Base-by-base conservation (phyloP, 2,797 vertebrate genomes). In the Lithobates pipiens region DNA sequence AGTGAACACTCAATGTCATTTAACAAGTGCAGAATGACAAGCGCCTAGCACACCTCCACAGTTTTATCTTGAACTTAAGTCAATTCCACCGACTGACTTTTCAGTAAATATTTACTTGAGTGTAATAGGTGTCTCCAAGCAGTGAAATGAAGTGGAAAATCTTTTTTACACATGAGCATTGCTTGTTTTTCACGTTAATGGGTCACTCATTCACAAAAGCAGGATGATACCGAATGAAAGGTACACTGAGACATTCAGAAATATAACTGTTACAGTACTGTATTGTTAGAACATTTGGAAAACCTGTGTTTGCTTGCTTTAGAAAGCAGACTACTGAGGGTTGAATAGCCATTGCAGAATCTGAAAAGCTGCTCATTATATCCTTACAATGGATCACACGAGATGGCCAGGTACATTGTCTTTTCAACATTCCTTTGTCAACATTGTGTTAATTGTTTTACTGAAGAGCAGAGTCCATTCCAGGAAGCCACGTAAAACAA, bases 101-200 rank as follows among this genome's bases (percentile, higher is more conserved):
- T 21, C 85, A 0, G 91, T 90, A 93, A 93, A 93, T 93, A 92
- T 91, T 92, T 92, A 88, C 84, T 69, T 88, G 85, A 72, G 65
- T 85, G 61, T 68, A 82, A 88, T 84, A 85, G 86, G 78, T 79
- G 84, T 89, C 85, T 89, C 85, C 86, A 89, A 90, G 90, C 88
- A 91, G 88, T 85, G 74, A 74, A 87, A 88, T 80, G 57, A 86
- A 89, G 80, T 86, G 82, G 85, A 82, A 89, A 89, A 88, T 69
- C 75, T 73, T 85, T 27, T 87, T 85, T 0, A 0, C 73, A 88
- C 78, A 84, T 91, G 73, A 83, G 83, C 81, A 90, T 80, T 72
- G 77, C 50, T 65, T 7, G 57, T 71, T 86, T 89, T 85, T 83
- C 78, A 88, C 74, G 82, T 85, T 77, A 77, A 85, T 81, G 67